Evolutionary conservation across 2,113 vertebrate species (phyloP).

Genomic region (Phoenicopterus ruber): DNA sequence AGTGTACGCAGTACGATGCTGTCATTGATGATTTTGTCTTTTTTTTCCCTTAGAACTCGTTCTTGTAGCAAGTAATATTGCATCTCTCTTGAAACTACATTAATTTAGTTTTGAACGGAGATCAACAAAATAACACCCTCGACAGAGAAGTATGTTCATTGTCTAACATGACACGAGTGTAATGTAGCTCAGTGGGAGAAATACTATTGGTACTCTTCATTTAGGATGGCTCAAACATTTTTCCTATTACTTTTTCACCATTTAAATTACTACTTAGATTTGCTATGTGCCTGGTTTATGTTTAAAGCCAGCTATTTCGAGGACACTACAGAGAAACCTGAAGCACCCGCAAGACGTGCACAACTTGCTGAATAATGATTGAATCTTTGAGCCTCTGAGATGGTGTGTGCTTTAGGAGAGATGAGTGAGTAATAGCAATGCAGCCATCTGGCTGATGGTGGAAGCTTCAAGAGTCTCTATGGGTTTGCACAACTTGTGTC

Average conservation of each 20-base stretch:
- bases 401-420: not conserved
- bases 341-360: not conserved
- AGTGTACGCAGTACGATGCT: not conserved
- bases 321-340: not conserved
- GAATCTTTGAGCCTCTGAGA: not conserved
- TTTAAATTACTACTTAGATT: not conserved
- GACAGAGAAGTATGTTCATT: not conserved
- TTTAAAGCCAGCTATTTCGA: not conserved
- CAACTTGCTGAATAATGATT: not conserved
- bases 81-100: not conserved
- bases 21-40: not conserved
- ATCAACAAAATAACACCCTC: not conserved
- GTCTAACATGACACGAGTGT: not conserved
- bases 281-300: not conserved
- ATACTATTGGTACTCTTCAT: not conserved
- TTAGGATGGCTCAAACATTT: not conserved
- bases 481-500: not conserved
- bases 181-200: not conserved
- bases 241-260: not conserved
- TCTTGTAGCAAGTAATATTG: not conserved
- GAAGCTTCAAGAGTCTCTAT: not conserved
- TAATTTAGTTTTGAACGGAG: not conserved
- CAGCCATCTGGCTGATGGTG: constrained; percentile 22
- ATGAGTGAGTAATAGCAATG: not conserved
- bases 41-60: not conserved